These are phyloP conservation scores for Aporophyla nigra DNA, from an alignment of 2,888 invertebrate species.

Conservation along the genomic window DNA sequence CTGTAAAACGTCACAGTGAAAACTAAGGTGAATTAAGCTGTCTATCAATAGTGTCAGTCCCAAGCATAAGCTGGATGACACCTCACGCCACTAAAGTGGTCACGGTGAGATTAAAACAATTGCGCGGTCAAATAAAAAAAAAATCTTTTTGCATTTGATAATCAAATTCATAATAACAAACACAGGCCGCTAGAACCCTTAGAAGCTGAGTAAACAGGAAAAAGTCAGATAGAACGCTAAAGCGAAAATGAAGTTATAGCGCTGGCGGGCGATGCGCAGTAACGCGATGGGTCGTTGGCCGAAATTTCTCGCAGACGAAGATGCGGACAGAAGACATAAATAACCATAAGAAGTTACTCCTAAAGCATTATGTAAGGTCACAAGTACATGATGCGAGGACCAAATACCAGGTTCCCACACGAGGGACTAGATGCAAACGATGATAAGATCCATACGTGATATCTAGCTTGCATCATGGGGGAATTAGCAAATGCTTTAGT, in stretches of 20 bases:
- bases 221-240: too few relatives aligned
- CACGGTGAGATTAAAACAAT: not conserved
- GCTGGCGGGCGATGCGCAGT: too few relatives aligned
- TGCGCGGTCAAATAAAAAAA: too few relatives aligned
- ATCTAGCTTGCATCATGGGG: slow-evolving; percentile 20
- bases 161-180: too few relatives aligned
- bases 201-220: too few relatives aligned
- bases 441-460: slow-evolving; percentile 52
- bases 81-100: not conserved
- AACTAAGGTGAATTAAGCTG: too few relatives aligned
- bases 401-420: slow-evolving; percentile 64
- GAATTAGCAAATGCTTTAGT: slow-evolving; percentile 6
- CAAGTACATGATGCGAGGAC: slow-evolving; percentile 25
- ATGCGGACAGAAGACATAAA: not conserved
- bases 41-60: too few relatives aligned
- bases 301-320: too few relatives aligned
- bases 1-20: not conserved
- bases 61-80: not conserved
- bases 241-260: too few relatives aligned
- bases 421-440: slow-evolving; percentile 19
- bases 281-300: too few relatives aligned
- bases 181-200: too few relatives aligned
- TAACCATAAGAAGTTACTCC: slow-evolving; percentile 6
- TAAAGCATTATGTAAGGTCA: slow-evolving; percentile 41
- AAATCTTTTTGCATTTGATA: too few relatives aligned